Evolutionary conservation across 2,797 vertebrate genomes (phyloP), one percentile per base, ranked within the genome.

Genomic region (Triplophysa yarkandensis): DNA sequence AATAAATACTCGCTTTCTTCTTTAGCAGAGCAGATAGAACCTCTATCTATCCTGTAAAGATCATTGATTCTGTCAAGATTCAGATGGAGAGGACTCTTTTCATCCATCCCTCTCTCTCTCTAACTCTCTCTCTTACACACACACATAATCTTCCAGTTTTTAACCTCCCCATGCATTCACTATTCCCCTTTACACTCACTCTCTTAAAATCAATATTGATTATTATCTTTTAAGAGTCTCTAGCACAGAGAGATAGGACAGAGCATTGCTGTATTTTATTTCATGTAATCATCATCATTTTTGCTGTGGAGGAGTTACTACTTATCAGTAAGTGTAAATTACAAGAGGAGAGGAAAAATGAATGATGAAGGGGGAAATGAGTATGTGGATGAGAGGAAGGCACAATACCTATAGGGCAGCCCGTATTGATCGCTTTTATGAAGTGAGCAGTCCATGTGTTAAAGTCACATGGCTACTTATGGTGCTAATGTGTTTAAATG

Each of bases 121-220:
- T 57, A n/a, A 58, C 52, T 28, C 14, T 39, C 60, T 25, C 23
- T 48, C 21, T 64, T 21, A 11, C 34, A 34, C 27, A 8, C 44
- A 30, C 36, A 50, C 58, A 62, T 6, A 39, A 21, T 13, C 34
- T 50, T 25, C 39, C 48, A 21, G 23, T 52, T 55, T 41, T 19
- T 34, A 19, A 16, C 60, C 57, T 64, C 43, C 27, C 19, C 48
- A 23, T 43, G 28, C 44, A 25, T 65, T 48, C 41, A 39, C 50
- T 34, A 64, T 27, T 68, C 43, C 25, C 27, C 11, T 23, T 75
- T 58, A 44, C 44, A 66, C 34, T 57, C 61, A 16, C 16, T 68
- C 86, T 66, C 70, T 65, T 58, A 58, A 61, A 82, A 90, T 91
- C 89, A 89, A 89, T 91, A 89, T 90, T 87, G 90, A 90, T 89